Evolutionary conservation across 2,888 invertebrate genomes (phyloP), one percentile per base, ranked within the genome.

Genomic region (Dynastes maya): DNA sequence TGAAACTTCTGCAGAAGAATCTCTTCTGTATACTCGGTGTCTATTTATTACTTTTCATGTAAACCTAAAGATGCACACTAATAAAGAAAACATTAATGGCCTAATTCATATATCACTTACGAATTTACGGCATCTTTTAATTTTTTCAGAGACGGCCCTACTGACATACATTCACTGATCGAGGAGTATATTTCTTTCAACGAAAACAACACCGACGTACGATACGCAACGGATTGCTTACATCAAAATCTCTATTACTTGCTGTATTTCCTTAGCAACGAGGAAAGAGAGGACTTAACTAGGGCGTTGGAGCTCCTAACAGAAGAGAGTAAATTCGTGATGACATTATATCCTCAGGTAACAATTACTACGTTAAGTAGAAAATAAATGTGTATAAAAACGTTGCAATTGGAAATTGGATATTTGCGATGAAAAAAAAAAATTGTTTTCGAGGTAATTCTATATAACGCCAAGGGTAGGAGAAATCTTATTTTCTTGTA

Each of bases 161-260:
- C 82, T n/a, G 80, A 83, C 77, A 68, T 86, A 2, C 78, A 82
- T 2, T 78, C 82, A 4, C 82, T 87, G 11, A 49, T 87, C 8
- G 72, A 85, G 6, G 83, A 87, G 37, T 85, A 85, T 64, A 51
- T 65, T 3, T 51, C 81, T 0, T 55, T 79, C 76, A 49, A 81
- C 80, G 67, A 51, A 78, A 29, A 70, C 55, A 6, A 65, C 29
- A 76, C 58, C 8, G 68, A 58, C 27, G 40, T 68, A 82, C 83
- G 84, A 2, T 88, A 86, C 80, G 88, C 88, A 55, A 89, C 89
- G 1, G 89, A 90, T 80, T 91, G 91, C 82, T 85, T 90, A 49
- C 89, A 90, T 78, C 88, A 89, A 80, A 85, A 88, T 83, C 80
- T 90, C 0, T 83, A 87, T 64, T 82, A 85, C 77, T 70, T 83